Base-by-base conservation (phyloP, 2,888 invertebrate species). In the Dascillus cervinus region DNA sequence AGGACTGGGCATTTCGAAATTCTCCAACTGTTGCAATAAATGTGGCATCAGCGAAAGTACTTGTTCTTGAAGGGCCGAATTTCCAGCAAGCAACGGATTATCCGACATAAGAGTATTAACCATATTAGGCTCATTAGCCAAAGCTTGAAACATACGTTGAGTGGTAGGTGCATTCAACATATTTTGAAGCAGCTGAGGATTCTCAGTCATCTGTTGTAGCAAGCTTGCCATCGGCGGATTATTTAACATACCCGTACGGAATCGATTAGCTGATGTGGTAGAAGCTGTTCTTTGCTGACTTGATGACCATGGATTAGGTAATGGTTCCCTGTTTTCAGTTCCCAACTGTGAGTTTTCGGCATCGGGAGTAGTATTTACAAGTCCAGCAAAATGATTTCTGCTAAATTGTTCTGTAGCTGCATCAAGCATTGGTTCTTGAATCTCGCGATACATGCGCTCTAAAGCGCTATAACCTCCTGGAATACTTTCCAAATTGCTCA, bases 391-490 rank as follows among this genome's bases (percentile, higher is more conserved):
- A 1, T 96, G 95, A 68, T 97, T 97, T 27, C 83, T 79, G 1
- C 80, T 79, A 66, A 89, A 80, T 43, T 88, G 86, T 52, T 83
- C 84, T 44, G 86, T 83, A 9, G 95, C 91, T 19, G 94, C 94
- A 65, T 88, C 91, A 57, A 96, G 69, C 89, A 98, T 91, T 0
- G 97, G 97, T 64, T 98, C 97, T 62, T 96, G 60, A 21, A 60
- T 55, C 40, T 60, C 58, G 13, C 57, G 45, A 38, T 58, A 61
- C 54, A 61, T 58, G 43, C 96, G 77, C 62, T 95, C 91, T 44
- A 98, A 70, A 1, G 95, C 95, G 64, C 89, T 95, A 61, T 94
- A 95, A 5, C 97, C 96, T 64, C 80, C 82, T 9, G 89, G 89
- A 64, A 88, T 85, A 47, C 87, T 88, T 46, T 98, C 96, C 41